Evolutionary conservation across 2,113 vertebrate species (phyloP), one percentile per base, ranked within the genome.

Genomic region (Chascanopsetta lugubris): DNA sequence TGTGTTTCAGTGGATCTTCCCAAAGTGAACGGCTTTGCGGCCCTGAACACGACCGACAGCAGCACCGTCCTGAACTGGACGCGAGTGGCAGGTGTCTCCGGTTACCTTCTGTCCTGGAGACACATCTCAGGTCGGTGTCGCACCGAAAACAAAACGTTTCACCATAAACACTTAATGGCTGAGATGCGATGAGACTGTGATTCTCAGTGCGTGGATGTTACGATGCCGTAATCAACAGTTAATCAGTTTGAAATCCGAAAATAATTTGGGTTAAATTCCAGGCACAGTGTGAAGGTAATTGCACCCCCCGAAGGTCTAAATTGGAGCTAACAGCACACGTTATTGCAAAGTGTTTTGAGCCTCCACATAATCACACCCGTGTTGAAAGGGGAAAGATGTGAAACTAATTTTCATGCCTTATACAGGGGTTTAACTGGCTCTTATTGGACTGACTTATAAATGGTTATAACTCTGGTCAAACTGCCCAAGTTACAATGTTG

Each of bases 51-150:
- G 0, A 81, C 88, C 0, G 90, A 92, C 61, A 88, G 85, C 77
- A 93, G 92, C 17, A 2, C 90, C 38, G 48, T 91, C 57, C 82
- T 96, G 20, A 93, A 91, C 72, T 96, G 95, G 95, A 82, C 34
- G 0, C 85, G 83, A 0, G 93, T 93, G 9, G 77, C 85, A 1
- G 92, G 86, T 5, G 92, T 79, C 56, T 94, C 94, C 7, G 90
- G 63, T 0, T 96, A 95, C 46, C 67, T 83, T 0, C 84, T 96
- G 18, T 84, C 82, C 1, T 96, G 94, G 94, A 90, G 87, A 21
- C 91, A 92, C 65, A 86, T 94, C 68, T 95, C 94, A 93, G 94
- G 94, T 96, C 50, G 27, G 77, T 46, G 4, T 6, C 15, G 1
- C 56, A 66, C 34, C 34, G n/a, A 36, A 9, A 36, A 36, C 34